Evolutionary conservation across 2,888 invertebrate species (phyloP), one percentile per base, ranked within the genome.

Genomic region (Drosophila longiperda): DNA sequence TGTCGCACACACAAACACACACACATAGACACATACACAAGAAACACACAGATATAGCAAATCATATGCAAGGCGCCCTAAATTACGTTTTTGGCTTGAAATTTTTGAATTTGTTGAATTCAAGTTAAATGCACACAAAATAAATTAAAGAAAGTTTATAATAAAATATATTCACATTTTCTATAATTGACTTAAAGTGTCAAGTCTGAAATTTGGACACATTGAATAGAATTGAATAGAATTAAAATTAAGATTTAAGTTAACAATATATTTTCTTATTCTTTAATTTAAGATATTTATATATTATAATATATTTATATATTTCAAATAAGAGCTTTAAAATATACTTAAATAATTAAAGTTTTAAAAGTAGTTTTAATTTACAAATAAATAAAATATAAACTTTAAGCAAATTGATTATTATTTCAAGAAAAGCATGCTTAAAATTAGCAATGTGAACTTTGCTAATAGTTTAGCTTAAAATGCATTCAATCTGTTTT

Each of bases 41-140:
- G 15, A 29, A 29, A 70, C 50, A 62, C 62, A 71, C 38, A 64
- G 32, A 60, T 4, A 45, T 11, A 48, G 34, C 45, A 45, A 58
- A 48, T 66, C 74, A 77, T 78, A 78, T 74, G 79, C 75, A 78
- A 53, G 67, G 63, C 32, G 60, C 49, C 23, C 26, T 63, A 63
- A 59, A 45, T 53, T 53, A 57, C 42, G 53, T 59, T 67, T 72
- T 60, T 63, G 40, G 65, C 78, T 73, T 75, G 40, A 61, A 73
- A 66, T 50, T 74, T 73, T 74, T 42, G 66, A 62, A 78, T 78
- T 78, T 65, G 65, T 63, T 38, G 63, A 57, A 63, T 70, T 63
- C 57, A 68, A 66, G 66, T 50, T 42, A 38, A 42, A 15, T 38
- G 59, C 61, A 49, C 15, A 49, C 17, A 29, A 49, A 49, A 49